A percentile compares a stretch with the other conserved stretches of the same genome.
Conservation (phyloP, 2,797 vertebrate species). For the Fistularia tabacaria region DNA sequence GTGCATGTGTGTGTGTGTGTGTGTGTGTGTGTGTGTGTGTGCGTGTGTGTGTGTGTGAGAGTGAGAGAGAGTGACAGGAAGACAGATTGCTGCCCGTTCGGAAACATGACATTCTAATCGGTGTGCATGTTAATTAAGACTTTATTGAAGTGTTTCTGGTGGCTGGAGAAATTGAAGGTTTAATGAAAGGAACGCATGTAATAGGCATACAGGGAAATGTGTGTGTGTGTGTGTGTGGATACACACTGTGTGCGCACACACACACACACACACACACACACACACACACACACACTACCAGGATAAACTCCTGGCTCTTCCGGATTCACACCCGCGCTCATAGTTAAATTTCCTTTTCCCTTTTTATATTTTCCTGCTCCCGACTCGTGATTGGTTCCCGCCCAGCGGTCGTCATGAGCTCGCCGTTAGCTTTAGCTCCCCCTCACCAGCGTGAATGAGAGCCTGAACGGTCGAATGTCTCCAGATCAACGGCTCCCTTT, state of each 20-base stretch:
- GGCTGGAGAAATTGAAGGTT: conserved; percentile 65
- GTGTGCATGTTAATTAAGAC: conserved; percentile 80
- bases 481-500: no score
- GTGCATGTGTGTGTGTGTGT: conserved; percentile 17
- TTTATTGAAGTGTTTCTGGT: conserved; percentile 78
- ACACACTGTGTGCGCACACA: conserved; percentile 2
- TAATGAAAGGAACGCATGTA: conserved; percentile 54
- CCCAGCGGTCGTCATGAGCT: no score
- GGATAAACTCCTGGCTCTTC: conserved; percentile 16
- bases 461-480: no score
- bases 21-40: conserved; percentile 14
- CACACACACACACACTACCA: not conserved
- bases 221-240: conserved; percentile 1
- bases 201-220: conserved; percentile 18
- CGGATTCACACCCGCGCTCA: conserved; percentile 13
- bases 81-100: conserved; percentile 81
- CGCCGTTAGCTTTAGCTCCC: no score
- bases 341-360: not conserved
- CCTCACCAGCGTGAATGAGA: no score
- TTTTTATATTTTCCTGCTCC: not conserved
- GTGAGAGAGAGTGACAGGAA: conserved; percentile 72
- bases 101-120: conserved; percentile 83
- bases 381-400: no score
- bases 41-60: conserved; percentile 18
- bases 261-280: not conserved